A percentile compares a stretch with the other conserved stretches of the same genome.
Conservation (phyloP, 2,888 invertebrate species). For the Sminthurides aquaticus region DNA sequence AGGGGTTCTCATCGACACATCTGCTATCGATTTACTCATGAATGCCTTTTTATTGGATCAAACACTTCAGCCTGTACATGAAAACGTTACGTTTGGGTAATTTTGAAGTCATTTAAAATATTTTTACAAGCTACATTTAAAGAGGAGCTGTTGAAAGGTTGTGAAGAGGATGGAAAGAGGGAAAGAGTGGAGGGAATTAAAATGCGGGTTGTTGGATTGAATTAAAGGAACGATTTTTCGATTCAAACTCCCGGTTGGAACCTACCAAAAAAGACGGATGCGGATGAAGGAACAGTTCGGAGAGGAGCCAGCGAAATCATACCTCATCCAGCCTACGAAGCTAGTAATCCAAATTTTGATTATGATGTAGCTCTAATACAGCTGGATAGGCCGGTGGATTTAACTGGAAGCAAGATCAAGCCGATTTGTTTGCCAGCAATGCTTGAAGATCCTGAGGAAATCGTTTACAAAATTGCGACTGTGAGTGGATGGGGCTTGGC, state of each 20-base stretch:
- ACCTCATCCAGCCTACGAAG: background rate
- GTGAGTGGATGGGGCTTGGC: background rate
- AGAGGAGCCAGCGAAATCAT: background rate
- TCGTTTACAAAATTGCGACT: background rate
- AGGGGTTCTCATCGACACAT: slow-evolving; percentile 24
- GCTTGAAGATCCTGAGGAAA: background rate
- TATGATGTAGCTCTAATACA: background rate
- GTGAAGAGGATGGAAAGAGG: too few relatives aligned
- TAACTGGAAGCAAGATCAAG: background rate
- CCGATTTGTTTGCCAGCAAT: background rate
- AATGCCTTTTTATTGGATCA: slow-evolving; percentile 31
- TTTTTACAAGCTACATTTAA: background rate
- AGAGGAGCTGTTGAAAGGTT: background rate
- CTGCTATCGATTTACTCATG: slow-evolving; percentile 28
- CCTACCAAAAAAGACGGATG: background rate
- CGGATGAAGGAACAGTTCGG: background rate
- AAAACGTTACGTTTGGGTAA: background rate
- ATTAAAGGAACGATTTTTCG: too few relatives aligned
- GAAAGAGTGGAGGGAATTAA: too few relatives aligned
- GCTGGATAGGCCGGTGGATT: background rate
- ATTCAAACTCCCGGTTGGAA: background rate
- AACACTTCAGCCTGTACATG: background rate
- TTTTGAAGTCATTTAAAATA: background rate
- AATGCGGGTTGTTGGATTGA: too few relatives aligned
- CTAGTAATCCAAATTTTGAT: background rate